Base-by-base conservation (phyloP, 2,113 vertebrate genomes). In the Thunnus thynnus region DNA sequence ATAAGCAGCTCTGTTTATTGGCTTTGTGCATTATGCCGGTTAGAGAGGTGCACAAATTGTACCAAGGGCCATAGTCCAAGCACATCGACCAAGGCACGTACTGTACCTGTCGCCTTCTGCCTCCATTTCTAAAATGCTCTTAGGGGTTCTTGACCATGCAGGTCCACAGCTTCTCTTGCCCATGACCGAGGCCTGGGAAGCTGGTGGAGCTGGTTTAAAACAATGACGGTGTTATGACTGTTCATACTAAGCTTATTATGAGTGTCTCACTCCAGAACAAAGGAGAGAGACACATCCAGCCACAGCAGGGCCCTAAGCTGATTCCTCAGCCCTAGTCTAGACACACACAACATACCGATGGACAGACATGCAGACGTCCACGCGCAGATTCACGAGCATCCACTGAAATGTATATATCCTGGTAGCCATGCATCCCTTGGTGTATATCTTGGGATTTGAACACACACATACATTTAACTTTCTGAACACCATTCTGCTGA, bases 201-300 rank as follows among this genome's bases (percentile, higher is more conserved):
- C 82, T 55, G 67, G 52, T 18, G 72, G 66, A 52, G 64, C 64
- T 41, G 71, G 48, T 76, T 76, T 61, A 72, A 86, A 88, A 89
- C 90, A 93, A 92, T 91, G 85, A 76, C 71, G 65, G 88, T 89
- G 91, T 94, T 94, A 91, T 89, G 77, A 88, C 91, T 90, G 85
- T 85, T 92, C 69, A 83, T 91, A 62, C 77, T 91, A 93, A 95
- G 88, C 92, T 89, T 85, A 92, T 93, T 94, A 94, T 82, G 73
- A 75, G 78, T 58, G 91, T 86, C 90, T 93, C 85, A 63, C 78
- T 74, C 61, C 82, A 20, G 84, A 89, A 93, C 91, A 92, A 91
- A 91, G 87, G 94, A 88, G 88, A 82, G 75, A 54, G 79, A 86
- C 87, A 79, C 81, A 16, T 92, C 87, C 87, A 78, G 86, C 84